These are phyloP conservation scores for Schmidtea mediterranea DNA, from an alignment of 1,140 invertebrate genomes.

Conservation along the genomic window DNA sequence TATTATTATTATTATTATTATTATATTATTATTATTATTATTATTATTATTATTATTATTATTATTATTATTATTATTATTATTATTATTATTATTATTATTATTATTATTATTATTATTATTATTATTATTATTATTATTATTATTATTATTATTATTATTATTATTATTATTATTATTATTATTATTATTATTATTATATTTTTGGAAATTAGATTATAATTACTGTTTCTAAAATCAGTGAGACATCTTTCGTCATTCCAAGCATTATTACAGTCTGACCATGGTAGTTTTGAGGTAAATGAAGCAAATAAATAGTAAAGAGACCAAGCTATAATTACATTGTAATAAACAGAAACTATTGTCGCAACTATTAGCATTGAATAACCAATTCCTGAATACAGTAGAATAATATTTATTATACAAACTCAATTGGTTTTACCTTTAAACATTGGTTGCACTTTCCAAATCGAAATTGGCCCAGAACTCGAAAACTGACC, in stretches of 20 bases:
- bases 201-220: no score
- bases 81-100: no score
- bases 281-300: slow-evolving; percentile 19
- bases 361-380: slow-evolving; percentile 33
- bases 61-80: no score
- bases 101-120: no score
- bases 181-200: no score
- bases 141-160: no score
- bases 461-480: slow-evolving; percentile 27
- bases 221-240: neutral
- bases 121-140: no score
- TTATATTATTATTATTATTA: no score
- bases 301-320: slow-evolving; percentile 25
- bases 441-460: slow-evolving; percentile 31
- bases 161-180: no score
- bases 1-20: no score
- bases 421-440: neutral
- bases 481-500: slow-evolving; percentile 30
- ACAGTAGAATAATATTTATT: neutral
- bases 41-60: no score
- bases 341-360: slow-evolving; percentile 29
- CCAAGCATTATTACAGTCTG: slow-evolving; percentile 16
- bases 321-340: slow-evolving; percentile 29
- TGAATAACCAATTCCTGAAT: slow-evolving; percentile 46
- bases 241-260: slow-evolving; percentile 8